These are phyloP conservation scores for Pseudococcus longispinus DNA, from an alignment of 2,888 invertebrate genomes.

Conservation along the genomic window DNA sequence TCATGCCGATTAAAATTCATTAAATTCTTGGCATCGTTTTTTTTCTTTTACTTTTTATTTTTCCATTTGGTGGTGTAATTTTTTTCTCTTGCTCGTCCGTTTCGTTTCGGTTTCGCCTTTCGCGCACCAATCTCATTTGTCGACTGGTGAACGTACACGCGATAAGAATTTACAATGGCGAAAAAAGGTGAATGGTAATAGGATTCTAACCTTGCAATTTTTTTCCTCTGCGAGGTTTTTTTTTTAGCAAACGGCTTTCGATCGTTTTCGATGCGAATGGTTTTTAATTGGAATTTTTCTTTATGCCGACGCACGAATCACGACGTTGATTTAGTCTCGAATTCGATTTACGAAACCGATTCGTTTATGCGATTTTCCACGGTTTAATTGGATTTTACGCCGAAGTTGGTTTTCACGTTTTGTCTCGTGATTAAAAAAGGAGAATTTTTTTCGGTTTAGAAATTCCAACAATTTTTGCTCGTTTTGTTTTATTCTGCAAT, in stretches of 20 bases:
- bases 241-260: not conserved
- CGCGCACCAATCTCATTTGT: not conserved
- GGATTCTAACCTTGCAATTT: not conserved
- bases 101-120: not conserved
- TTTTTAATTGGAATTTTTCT: not conserved
- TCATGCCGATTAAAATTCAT: conserved; percentile 32
- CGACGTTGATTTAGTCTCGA: not conserved
- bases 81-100: not conserved
- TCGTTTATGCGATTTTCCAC: not conserved
- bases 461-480: too few species aligned
- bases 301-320: not conserved
- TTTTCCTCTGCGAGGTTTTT: not conserved
- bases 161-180: not conserved
- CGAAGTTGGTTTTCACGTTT: too few species aligned
- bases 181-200: not conserved
- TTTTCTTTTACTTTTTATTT: not conserved
- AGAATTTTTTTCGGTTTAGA: too few species aligned
- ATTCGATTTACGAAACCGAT: not conserved
- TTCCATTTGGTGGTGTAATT: not conserved
- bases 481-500: too few species aligned
- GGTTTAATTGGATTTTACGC: not conserved
- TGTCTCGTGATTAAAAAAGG: too few species aligned
- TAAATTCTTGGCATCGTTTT: conserved; percentile 20
- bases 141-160: not conserved
- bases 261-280: not conserved